A percentile compares a stretch with the other conserved stretches of the same genome.
Conservation (phyloP, 1,140 invertebrate genomes). For the Drosophila willistoni region DNA sequence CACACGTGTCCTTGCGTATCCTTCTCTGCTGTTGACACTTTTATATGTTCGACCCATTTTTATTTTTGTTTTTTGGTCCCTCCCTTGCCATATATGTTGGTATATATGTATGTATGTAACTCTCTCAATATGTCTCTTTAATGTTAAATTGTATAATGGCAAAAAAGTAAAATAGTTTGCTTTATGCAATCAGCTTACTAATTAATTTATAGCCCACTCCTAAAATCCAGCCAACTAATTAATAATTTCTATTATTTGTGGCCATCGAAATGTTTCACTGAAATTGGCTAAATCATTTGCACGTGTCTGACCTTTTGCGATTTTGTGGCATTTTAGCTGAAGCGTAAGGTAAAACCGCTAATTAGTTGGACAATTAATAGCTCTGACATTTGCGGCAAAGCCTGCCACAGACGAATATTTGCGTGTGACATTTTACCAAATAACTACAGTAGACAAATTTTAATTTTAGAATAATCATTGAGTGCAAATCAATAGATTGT, state of each 20-base stretch:
- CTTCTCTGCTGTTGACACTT: conserved; percentile 1
- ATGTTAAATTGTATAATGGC: conserved; percentile 46
- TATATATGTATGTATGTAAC: not conserved
- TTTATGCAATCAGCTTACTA: conserved; percentile 32
- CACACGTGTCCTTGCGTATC: not conserved
- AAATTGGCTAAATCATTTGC: conserved; percentile 31
- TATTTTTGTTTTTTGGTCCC: not conserved
- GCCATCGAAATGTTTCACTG: not conserved
- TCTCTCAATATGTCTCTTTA: conserved; percentile 18
- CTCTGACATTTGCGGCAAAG: conserved; percentile 8
- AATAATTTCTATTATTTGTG: conserved; percentile 49
- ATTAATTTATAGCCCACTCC: conserved; percentile 50
- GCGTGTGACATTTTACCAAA: not conserved
- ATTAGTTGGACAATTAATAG: conserved; percentile 52
- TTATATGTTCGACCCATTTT: conserved; percentile 5
- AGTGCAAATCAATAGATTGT: not conserved
- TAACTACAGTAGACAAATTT: not conserved
- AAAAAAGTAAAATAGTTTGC: conserved; percentile 26
- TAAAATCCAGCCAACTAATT: conserved; percentile 46
- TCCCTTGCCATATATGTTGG: too few species aligned
- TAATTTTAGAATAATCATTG: not conserved
- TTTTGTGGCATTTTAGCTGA: conserved; percentile 21
- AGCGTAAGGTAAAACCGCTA: conserved; percentile 43
- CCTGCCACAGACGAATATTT: not conserved
- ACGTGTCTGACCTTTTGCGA: conserved; percentile 28